These are phyloP conservation scores for Drosophila ironensis DNA, from an alignment of 1,140 invertebrate species.

Conservation along the genomic window DNA sequence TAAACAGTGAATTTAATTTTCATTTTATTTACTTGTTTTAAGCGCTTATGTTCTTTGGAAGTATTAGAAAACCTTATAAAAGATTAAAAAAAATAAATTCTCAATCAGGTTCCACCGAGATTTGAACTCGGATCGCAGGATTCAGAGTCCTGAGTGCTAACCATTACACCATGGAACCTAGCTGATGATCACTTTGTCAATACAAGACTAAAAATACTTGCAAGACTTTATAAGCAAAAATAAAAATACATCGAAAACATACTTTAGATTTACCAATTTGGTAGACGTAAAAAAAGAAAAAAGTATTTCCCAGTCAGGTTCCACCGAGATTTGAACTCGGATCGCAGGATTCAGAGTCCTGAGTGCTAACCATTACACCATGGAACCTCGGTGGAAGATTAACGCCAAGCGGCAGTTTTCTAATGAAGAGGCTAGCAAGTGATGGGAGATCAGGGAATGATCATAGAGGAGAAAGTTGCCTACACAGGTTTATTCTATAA, in stretches of 20 bases:
- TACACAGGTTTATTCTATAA: conserved; percentile 8
- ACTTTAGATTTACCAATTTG: not conserved
- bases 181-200: not conserved
- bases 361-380: conserved; percentile 96
- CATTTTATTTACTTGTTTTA: not conserved
- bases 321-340: conserved; percentile 93
- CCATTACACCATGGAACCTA: conserved; percentile 92
- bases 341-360: conserved; percentile 96
- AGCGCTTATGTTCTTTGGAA: no score
- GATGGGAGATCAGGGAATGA: not conserved
- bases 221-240: no score
- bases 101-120: conserved; percentile 88
- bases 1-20: not conserved
- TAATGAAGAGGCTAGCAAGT: not conserved
- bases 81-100: not conserved
- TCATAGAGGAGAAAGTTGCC: conserved; percentile 26
- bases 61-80: not conserved
- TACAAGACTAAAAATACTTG: not conserved
- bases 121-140: conserved; percentile 94
- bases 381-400: conserved; percentile 83
- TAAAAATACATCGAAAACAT: not conserved
- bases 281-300: not conserved
- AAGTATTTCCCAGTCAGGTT: conserved; percentile 82
- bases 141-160: conserved; percentile 96
- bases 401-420: conserved; percentile 10